Percentiles rank a stretch among this genome's conserved stretches.
phyloP scores from a whole-genome alignment of 2,888 invertebrate species.

The Galerucella pusilla region DNA sequence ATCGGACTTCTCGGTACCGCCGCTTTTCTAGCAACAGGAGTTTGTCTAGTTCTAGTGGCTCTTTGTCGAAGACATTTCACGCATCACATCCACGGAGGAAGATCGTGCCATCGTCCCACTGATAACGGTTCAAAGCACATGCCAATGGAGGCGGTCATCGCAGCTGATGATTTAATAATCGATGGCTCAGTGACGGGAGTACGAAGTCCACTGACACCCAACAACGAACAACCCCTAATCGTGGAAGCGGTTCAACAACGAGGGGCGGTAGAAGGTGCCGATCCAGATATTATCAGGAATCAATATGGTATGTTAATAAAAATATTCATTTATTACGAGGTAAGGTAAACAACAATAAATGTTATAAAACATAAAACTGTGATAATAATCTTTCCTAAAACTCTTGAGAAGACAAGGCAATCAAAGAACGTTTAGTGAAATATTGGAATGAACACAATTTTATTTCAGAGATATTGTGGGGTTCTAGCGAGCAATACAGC shows the following conservation, averaged over 20 bases:
- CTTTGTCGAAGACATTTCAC: slow-evolving; percentile 69
- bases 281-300: slow-evolving; percentile 89
- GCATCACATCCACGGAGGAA: slow-evolving; percentile 41
- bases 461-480: no score
- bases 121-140: slow-evolving; percentile 61
- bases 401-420: not conserved
- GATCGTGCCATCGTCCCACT: slow-evolving; percentile 56
- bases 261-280: slow-evolving; percentile 73
- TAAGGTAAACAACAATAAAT: no score
- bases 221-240: slow-evolving; percentile 48
- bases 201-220: slow-evolving; percentile 62
- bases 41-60: slow-evolving; percentile 81
- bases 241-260: slow-evolving; percentile 65
- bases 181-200: slow-evolving; percentile 62
- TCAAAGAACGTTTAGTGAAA: no score
- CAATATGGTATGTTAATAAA: slow-evolving; percentile 78
- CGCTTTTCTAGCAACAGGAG: slow-evolving; percentile 79
- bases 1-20: slow-evolving; percentile 82
- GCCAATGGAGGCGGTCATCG: slow-evolving; percentile 64
- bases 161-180: slow-evolving; percentile 61
- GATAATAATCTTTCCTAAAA: not conserved
- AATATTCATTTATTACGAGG: not conserved
- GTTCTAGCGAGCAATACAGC: no score
- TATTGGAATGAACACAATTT: no score
- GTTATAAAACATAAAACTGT: not conserved